Conservation (phyloP, 2,113 vertebrate species). For the Rhagologus leucostigma region DNA sequence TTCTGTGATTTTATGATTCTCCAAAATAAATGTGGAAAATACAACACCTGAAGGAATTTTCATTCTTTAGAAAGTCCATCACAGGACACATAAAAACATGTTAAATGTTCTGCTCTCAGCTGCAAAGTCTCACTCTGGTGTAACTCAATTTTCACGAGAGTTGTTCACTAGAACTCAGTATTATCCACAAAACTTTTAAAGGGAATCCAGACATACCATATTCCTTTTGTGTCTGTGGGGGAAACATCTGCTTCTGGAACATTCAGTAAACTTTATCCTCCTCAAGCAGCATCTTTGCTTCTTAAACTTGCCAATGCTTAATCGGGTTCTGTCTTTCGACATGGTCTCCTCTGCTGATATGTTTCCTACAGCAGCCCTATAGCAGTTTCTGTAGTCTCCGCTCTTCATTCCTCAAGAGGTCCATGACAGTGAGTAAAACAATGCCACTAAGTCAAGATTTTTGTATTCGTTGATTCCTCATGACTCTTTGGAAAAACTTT, state of each 20-base stretch:
- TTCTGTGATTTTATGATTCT: neutral
- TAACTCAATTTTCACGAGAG: neutral
- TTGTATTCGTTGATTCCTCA: neutral
- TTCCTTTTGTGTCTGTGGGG: rapidly evolving
- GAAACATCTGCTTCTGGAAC: neutral
- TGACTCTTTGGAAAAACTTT: neutral
- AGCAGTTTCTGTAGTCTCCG: neutral
- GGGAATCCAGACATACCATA: neutral
- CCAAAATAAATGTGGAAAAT: neutral
- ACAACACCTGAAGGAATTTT: neutral
- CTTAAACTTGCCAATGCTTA: neutral
- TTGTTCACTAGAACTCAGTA: neutral
- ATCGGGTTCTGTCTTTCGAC: neutral
- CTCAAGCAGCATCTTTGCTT: neutral
- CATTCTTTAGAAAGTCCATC: neutral
- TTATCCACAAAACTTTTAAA: neutral
- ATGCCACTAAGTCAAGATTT: neutral
- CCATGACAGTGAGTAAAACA: neutral
- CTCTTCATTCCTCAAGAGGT: neutral
- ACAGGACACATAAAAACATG: neutral
- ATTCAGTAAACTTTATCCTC: neutral
- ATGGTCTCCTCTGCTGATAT: neutral
- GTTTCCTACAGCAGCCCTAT: neutral
- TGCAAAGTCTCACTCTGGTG: neutral
- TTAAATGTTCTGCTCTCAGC: neutral